Evolutionary conservation across 2,113 vertebrate genomes (phyloP).

Genomic region (Oreochromis spilurus): DNA sequence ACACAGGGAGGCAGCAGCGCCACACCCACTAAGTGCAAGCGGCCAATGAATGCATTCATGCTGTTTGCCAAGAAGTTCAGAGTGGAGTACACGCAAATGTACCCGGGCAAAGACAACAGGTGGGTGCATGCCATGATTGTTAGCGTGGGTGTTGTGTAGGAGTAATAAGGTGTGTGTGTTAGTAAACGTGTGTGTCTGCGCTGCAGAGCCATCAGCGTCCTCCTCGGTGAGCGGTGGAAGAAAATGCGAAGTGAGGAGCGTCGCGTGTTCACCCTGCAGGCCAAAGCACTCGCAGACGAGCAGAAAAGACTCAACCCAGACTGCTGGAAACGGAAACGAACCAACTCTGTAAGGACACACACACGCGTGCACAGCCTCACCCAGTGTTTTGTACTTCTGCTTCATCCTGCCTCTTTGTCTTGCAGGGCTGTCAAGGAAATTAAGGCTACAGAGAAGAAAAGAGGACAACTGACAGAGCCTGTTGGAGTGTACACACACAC

Average conservation of each 20-base stretch:
- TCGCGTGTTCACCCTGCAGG: conserved; percentile 89
- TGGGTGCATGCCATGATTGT: conserved; percentile 17
- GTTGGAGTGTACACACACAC: background rate
- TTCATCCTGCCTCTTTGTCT: conserved; percentile 11
- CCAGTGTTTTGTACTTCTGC: background rate
- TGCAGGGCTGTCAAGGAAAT: conserved; percentile 82
- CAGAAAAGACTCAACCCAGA: conserved; percentile 97
- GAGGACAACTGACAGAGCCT: background rate
- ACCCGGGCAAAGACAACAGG: conserved; percentile 99
- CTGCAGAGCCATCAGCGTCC: conserved; percentile 97
- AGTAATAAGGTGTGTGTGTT: background rate
- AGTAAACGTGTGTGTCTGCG: background rate
- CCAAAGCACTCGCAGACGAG: conserved; percentile 95
- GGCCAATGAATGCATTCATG: conserved; percentile 99
- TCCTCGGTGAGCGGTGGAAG: conserved; percentile 97
- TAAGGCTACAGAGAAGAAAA: conserved; percentile 2
- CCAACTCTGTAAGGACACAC: conserved; percentile 84
- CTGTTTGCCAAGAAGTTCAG: conserved; percentile 98
- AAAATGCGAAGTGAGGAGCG: conserved; percentile 96
- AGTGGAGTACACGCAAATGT: conserved; percentile 98
- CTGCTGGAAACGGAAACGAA: conserved; percentile 99
- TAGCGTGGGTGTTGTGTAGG: background rate
- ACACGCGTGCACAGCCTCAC: background rate
- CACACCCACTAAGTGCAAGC: conserved; percentile 91
- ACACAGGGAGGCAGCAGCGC: conserved; percentile 79